Base-by-base conservation (phyloP, 2,888 invertebrate species). In the Aphidoletes aphidimyza region DNA sequence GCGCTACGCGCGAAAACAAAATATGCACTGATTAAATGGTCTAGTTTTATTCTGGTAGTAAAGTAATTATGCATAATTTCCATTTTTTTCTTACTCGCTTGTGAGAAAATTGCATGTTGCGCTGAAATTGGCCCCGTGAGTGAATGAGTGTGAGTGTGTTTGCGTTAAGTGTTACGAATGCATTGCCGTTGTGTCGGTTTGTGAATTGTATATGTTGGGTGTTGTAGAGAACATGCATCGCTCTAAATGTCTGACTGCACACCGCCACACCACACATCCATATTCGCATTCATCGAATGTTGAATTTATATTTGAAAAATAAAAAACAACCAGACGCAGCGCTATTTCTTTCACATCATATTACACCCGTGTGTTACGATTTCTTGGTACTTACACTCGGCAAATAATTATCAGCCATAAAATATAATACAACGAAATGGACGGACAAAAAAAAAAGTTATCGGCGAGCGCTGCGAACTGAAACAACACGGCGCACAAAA, bases 31-130 rank as follows among this genome's bases (percentile, higher is more conserved):
- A 69, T 69, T 30, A 69, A 69, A 81, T 37, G 81, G 22, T 81
- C 81, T 37, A 81, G 81, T 81, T 81, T 81, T 37, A 81, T 81
- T 81, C 81, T 81, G 19, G 37, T 69, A 69, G 69, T 37, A 36
- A n/a, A 81, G 22, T 81, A 81, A 81, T 81, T 81, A 81, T 37
- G 37, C 81, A 37, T 11, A 81, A 81, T 81, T 37, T 81, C 37
- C 81, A 81, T 69, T 30, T 69, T 69, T 69, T 69, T 69, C 17
- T 30, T 69, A 8, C 22, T 69, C 14, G 69, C 34, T 69, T 81
- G 81, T 81, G 81, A 26, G 54, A 81, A 37, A 81, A 81, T 81
- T 81, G n/a, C 81, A 36, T 81, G 81, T 81, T 69, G n/a, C n/a
- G n/a, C n/a, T n/a, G n/a, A n/a, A n/a, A n/a, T n/a, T n/a, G n/a